Evolutionary conservation across 2,888 invertebrate species (phyloP).

Genomic region (Diadegma fenestrale): DNA sequence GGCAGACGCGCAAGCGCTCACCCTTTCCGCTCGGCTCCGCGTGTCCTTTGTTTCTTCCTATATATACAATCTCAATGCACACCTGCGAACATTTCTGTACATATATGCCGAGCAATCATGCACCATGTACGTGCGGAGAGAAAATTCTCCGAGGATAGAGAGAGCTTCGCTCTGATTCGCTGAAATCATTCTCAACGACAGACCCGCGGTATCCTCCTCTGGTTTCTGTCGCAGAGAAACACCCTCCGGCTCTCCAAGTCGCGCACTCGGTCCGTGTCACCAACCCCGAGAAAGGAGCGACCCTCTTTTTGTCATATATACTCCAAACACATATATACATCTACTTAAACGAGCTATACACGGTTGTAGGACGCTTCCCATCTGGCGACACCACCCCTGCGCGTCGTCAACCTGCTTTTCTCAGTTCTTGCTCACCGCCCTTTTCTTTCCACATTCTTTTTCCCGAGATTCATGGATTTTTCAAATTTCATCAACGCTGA

Average conservation of each 20-base stretch:
- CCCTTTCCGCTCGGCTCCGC: conserved; percentile 47
- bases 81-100: conserved; percentile 25
- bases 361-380: conserved; percentile 2
- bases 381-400: conserved; percentile 56
- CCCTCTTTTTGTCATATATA: conserved; percentile 26
- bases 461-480: conserved; percentile 38
- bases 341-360: background rate
- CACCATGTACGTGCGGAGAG: conserved; percentile 21
- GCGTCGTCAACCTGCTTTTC: conserved; percentile 55
- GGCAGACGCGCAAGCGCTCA: conserved; percentile 82
- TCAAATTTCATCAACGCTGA: background rate
- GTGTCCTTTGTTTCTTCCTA: conserved; percentile 74
- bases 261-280: conserved; percentile 76
- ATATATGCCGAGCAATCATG: background rate
- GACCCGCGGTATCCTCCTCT: conserved; percentile 44
- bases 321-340: background rate
- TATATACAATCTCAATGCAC: conserved; percentile 14
- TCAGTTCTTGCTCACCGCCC: conserved; percentile 69
- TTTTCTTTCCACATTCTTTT: conserved; percentile 31
- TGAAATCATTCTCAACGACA: conserved; percentile 59
- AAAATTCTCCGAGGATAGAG: conserved; percentile 43
- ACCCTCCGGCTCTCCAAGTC: conserved; percentile 59
- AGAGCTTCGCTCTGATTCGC: conserved; percentile 78
- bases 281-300: conserved; percentile 60
- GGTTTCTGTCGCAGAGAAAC: conserved; percentile 58